Evolutionary conservation across 2,113 vertebrate species (phyloP).

Genomic region (Urocynchramus pylzowi): DNA sequence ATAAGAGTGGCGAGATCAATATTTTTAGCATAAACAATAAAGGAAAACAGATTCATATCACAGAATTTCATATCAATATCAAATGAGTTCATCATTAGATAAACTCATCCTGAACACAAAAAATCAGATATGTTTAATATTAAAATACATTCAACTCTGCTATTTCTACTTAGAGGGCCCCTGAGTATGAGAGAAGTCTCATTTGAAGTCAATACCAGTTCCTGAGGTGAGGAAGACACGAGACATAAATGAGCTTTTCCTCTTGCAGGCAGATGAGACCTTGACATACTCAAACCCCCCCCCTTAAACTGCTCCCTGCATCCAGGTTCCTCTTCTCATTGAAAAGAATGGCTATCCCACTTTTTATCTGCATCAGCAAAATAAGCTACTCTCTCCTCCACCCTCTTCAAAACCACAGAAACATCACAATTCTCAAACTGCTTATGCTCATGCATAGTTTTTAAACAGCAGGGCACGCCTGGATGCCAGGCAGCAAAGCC

Average conservation of each 20-base stretch:
- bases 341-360: not conserved
- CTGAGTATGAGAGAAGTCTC: not conserved
- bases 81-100: not conserved
- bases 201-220: not conserved
- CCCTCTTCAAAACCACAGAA: not conserved
- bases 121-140: not conserved
- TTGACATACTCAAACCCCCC: not conserved
- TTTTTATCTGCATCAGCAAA: not conserved
- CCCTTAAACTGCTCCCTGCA: not conserved
- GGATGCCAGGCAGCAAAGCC: not conserved
- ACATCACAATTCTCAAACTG: not conserved
- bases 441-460: not conserved
- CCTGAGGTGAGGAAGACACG: rapidly evolving
- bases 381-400: not conserved
- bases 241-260: not conserved
- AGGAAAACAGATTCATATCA: not conserved
- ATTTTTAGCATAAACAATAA: not conserved
- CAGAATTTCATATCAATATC: not conserved
- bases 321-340: not conserved
- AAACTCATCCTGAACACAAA: not conserved
- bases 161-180: not conserved
- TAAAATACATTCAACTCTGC: not conserved
- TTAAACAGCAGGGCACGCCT: not conserved
- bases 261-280: not conserved
- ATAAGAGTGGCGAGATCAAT: not conserved